These are phyloP conservation scores for Hirundo rustica DNA, from an alignment of 2,797 vertebrate species.

Conservation along the genomic window DNA sequence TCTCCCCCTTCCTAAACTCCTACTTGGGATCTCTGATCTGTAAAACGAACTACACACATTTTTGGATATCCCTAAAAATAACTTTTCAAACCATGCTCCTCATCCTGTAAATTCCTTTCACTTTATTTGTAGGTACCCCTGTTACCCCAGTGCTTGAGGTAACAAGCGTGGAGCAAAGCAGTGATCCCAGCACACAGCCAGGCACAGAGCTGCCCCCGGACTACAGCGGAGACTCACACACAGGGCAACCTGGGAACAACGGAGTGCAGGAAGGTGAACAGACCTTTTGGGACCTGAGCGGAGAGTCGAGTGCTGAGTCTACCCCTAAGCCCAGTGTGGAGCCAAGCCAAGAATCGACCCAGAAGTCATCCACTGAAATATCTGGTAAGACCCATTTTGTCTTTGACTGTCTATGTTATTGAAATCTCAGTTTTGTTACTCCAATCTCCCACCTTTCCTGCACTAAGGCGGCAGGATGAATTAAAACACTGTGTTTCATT, in stretches of 20 bases:
- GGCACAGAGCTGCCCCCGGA: background rate
- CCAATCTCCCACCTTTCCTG: background rate
- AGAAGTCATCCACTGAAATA: background rate
- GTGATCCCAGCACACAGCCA: background rate
- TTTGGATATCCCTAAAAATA: background rate
- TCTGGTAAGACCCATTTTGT: background rate
- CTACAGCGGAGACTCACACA: background rate
- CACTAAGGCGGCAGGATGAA: background rate
- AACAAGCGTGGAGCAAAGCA: background rate
- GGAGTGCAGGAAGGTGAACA: background rate
- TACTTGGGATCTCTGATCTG: background rate
- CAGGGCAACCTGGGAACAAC: background rate
- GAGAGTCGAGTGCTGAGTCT: slow-evolving; percentile 10
- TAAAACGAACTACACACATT: background rate
- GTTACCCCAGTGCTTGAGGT: background rate
- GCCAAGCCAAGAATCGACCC: background rate
- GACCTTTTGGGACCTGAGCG: background rate
- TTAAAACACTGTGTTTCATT: background rate
- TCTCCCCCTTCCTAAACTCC: background rate
- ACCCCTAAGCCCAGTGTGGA: background rate
- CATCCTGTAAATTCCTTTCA: background rate
- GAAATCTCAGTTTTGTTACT: background rate
- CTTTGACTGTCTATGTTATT: background rate
- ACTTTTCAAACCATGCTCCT: background rate
- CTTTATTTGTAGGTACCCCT: background rate